These are phyloP conservation scores for Aix galericulata DNA, from an alignment of 2,113 vertebrate genomes.

Conservation along the genomic window DNA sequence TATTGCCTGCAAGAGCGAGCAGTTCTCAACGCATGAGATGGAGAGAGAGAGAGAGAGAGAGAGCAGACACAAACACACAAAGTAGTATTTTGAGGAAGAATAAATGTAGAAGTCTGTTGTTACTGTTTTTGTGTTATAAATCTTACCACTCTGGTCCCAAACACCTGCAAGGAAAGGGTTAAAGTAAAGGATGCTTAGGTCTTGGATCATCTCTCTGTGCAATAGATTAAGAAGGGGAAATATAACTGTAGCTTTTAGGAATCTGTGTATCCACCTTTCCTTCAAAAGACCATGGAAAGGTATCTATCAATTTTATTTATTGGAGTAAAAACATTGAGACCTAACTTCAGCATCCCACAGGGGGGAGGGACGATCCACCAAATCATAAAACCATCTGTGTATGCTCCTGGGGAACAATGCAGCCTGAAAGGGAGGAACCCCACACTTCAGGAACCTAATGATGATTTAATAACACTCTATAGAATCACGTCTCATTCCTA, in stretches of 20 bases:
- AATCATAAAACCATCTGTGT: neutral
- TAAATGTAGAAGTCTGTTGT: neutral
- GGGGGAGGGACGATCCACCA: neutral
- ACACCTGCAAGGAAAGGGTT: neutral
- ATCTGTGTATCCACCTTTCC: neutral
- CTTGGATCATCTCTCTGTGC: neutral
- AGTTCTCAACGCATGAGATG: neutral
- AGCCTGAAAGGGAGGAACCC: neutral
- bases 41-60: neutral
- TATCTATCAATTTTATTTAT: neutral
- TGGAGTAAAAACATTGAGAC: neutral
- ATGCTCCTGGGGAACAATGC: neutral
- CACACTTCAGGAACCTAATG: neutral
- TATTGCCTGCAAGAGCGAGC: neutral
- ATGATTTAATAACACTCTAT: neutral
- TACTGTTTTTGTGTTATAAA: neutral
- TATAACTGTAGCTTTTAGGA: neutral
- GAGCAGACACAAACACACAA: neutral
- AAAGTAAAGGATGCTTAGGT: neutral
- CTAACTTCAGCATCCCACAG: neutral
- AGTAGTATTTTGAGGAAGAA: neutral
- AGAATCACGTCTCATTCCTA: slow-evolving; percentile 22
- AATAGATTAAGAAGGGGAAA: neutral
- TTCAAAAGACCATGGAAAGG: neutral
- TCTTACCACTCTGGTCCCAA: neutral